These are phyloP conservation scores for Melanargia galathea DNA, from an alignment of 2,888 invertebrate species.

Conservation along the genomic window DNA sequence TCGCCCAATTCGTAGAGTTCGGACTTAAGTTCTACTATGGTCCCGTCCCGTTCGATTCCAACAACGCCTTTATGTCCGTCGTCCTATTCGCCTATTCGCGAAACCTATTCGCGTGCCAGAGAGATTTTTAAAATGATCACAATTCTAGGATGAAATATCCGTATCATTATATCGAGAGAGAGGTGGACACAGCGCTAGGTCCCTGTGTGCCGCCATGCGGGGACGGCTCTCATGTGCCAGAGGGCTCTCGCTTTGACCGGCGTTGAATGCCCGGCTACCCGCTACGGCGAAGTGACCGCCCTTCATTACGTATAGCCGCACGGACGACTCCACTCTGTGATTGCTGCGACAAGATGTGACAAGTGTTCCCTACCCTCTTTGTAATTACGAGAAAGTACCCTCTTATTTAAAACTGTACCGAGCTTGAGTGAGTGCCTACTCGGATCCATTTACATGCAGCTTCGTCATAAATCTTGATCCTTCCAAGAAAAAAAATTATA, in stretches of 20 bases:
- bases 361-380: neutral
- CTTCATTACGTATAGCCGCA: neutral
- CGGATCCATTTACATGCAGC: no score
- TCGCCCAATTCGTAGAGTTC: no score
- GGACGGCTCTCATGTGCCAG: neutral
- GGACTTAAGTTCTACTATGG: no score
- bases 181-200: neutral
- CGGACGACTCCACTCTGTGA: neutral
- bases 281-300: neutral
- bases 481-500: no score
- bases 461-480: no score
- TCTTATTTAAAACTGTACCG: neutral
- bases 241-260: slow-evolving; percentile 2
- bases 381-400: neutral
- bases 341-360: neutral
- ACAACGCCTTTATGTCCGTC: no score
- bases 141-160: neutral
- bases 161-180: neutral
- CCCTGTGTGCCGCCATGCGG: neutral
- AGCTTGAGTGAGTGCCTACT: no score
- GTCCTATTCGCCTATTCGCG: no score
- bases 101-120: no score
- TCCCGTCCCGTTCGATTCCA: no score
- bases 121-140: no score
- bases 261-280: neutral